A percentile compares a stretch with the other conserved stretches of the same genome.
phyloP scores from a whole-genome alignment of 1,140 invertebrate species.

The Trachymyrmex cornetzi region DNA sequence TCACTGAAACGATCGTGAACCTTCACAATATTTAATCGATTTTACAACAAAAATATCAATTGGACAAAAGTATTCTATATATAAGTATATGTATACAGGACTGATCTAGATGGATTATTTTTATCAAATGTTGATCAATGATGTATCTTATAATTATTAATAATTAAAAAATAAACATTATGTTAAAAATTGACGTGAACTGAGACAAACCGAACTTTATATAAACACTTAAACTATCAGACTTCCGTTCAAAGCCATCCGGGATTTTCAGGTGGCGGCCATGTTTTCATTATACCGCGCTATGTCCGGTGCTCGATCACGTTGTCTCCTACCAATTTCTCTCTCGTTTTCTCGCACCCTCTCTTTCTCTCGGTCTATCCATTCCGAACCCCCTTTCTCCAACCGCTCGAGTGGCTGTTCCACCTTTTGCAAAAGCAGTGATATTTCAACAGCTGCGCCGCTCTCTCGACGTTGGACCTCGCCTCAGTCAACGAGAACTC shows the following conservation, averaged over 20 bases:
- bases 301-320: slow-evolving; percentile 83
- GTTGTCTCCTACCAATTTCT: slow-evolving; percentile 63
- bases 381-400: slow-evolving; percentile 51
- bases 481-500: slow-evolving; percentile 77
- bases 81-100: neutral
- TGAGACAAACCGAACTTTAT: no score
- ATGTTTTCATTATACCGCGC: slow-evolving; percentile 83
- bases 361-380: slow-evolving; percentile 64
- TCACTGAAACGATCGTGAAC: neutral
- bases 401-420: slow-evolving; percentile 67
- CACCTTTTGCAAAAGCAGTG: slow-evolving; percentile 80
- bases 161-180: neutral
- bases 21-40: neutral
- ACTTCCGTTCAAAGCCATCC: slow-evolving; percentile 69
- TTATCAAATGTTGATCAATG: neutral
- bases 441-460: slow-evolving; percentile 80
- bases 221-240: slow-evolving; percentile 35
- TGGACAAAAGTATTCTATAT: neutral
- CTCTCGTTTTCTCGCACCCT: slow-evolving; percentile 31
- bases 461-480: slow-evolving; percentile 62
- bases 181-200: neutral
- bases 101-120: neutral
- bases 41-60: neutral
- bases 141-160: neutral
- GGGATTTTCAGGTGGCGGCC: slow-evolving; percentile 79